Conservation (phyloP, 2,113 vertebrate genomes). For the Alethe diademata region DNA sequence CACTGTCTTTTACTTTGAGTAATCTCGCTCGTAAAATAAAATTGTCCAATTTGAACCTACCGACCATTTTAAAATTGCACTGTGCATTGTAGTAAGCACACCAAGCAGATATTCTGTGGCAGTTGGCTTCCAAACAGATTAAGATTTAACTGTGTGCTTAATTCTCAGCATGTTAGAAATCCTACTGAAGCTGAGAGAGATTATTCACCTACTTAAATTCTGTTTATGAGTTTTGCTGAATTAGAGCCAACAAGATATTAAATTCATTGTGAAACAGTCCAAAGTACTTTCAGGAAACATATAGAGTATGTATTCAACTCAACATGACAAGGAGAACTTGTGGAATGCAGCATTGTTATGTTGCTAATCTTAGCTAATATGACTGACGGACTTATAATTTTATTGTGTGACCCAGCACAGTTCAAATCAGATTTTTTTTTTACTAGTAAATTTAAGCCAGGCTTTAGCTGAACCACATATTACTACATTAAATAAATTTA, state of each 20-base stretch:
- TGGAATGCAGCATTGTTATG: neutral
- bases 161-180: neutral
- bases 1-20: neutral
- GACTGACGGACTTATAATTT: neutral
- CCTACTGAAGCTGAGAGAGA: neutral
- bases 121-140: neutral
- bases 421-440: neutral
- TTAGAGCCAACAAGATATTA: neutral
- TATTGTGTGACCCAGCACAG: neutral
- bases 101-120: neutral
- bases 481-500: neutral
- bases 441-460: neutral
- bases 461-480: neutral
- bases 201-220: conserved; percentile 14
- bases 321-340: neutral
- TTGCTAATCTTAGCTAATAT: neutral
- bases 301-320: neutral
- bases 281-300: neutral
- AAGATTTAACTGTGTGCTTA: neutral
- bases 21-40: neutral
- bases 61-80: neutral
- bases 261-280: neutral
- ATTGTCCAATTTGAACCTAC: neutral
- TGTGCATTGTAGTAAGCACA: neutral
- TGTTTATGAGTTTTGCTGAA: neutral